Evolutionary conservation across 2,797 vertebrate species (phyloP).

Genomic region (Poeciliopsis paucimaculata): DNA sequence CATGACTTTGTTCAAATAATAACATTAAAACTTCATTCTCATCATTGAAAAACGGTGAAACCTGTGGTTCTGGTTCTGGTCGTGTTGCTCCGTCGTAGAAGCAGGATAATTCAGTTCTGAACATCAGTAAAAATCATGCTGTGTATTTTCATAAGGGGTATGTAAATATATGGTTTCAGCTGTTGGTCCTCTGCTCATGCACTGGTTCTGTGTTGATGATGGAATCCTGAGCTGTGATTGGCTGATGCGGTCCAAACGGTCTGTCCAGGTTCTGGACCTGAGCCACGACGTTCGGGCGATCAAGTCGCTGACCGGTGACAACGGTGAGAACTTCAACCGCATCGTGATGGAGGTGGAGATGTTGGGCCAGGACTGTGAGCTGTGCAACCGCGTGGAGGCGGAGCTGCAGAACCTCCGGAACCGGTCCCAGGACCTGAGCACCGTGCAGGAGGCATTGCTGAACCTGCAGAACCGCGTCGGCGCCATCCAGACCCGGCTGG

Average conservation of each 20-base stretch:
- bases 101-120: neutral
- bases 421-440: slow-evolving; percentile 57
- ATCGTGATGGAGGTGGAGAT: slow-evolving; percentile 79
- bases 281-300: slow-evolving; percentile 79
- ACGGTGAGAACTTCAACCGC: slow-evolving; percentile 79
- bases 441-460: slow-evolving; percentile 63
- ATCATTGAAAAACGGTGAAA: too few species aligned
- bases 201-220: neutral
- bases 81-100: too few species aligned
- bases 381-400: slow-evolving; percentile 72
- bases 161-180: neutral
- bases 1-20: too few species aligned
- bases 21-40: too few species aligned
- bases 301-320: slow-evolving; percentile 76
- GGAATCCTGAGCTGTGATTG: neutral
- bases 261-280: slow-evolving; percentile 75
- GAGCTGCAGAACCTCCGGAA: slow-evolving; percentile 80
- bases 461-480: slow-evolving; percentile 72
- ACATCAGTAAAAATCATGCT: neutral
- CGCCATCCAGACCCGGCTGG: slow-evolving; percentile 62
- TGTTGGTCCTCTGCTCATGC: neutral
- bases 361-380: slow-evolving; percentile 74
- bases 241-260: neutral
- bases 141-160: neutral
- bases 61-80: too few species aligned